Evolutionary conservation across 2,113 vertebrate species (phyloP), one percentile per base, ranked within the genome.

Genomic region (Ictalurus furcatus): DNA sequence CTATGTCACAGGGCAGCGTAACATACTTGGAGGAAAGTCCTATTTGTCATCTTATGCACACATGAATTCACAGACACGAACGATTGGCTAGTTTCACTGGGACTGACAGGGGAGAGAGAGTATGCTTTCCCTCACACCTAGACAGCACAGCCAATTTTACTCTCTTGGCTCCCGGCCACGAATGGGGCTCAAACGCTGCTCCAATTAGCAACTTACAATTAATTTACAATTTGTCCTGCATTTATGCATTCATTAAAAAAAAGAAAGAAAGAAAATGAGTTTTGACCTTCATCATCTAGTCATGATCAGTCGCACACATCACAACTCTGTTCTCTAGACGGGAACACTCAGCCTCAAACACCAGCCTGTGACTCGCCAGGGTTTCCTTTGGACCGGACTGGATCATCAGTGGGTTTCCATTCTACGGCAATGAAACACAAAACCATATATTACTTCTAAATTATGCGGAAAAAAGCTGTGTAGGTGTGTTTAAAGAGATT

Each of bases 271-370:
- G 2, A 28, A 14, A 59, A 59, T 11, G 1, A 13, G 6, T 40
- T 61, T 83, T 25, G 2, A 19, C 16, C 14, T 82, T 84, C 28
- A 25, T 14, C 48, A 67, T 25, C 88, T 81, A 34, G 61, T 87
- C 83, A 73, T 63, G 2, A 34, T 90, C 84, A 78, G 74, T 65
- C 5, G 44, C 91, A 79, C 94, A 94, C 91, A 92, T 71, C 59
- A 96, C 90, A 48, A 96, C 94, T 84, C 94, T 93, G 93, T 89
- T 92, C 90, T 96, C 95, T 90, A 93, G 84, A 25, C 96, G 93
- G 0, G 96, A 92, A 19, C 92, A 95, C 87, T 96, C 96, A 0
- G 95, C 96, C 87, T 95, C 94, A 89, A 96, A 96, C 93, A 96
- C 96, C 89, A 96, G 91, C 85, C 94, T 87, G 91, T 96, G 96